These are phyloP conservation scores for Apamea epomidion DNA, from an alignment of 2,888 invertebrate genomes.

Conservation along the genomic window DNA sequence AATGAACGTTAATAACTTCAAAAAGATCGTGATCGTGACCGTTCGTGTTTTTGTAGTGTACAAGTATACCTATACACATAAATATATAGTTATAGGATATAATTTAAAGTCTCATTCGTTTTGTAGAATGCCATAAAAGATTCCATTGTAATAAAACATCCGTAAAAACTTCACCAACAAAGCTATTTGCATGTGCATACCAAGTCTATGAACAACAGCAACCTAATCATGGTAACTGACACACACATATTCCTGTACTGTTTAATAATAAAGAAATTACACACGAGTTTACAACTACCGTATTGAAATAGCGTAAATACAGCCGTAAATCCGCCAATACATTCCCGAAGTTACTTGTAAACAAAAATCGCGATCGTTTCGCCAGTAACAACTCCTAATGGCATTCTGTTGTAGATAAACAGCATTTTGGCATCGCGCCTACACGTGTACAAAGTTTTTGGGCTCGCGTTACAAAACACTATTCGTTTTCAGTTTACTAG, in stretches of 20 bases:
- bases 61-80: background rate
- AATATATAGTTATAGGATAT: background rate
- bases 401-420: conserved; percentile 71
- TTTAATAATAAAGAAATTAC: conserved; percentile 40
- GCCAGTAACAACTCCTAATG: conserved; percentile 63
- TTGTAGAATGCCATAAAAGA: background rate
- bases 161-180: background rate
- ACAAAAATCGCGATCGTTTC: conserved; percentile 64
- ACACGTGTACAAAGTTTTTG: conserved; percentile 76
- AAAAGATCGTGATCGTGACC: background rate
- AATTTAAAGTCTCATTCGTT: background rate
- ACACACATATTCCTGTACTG: background rate
- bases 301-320: conserved; percentile 46
- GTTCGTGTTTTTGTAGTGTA: background rate
- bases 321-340: conserved; percentile 48
- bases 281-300: conserved; percentile 45
- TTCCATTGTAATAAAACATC: background rate
- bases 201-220: background rate
- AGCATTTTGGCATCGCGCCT: conserved; percentile 77
- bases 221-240: conserved; percentile 15
- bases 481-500: conserved; percentile 72
- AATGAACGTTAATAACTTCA: background rate
- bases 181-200: background rate
- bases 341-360: conserved; percentile 52
- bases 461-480: conserved; percentile 77